Base-by-base conservation (phyloP, 1,140 invertebrate species). In the Drosophila micromelanica region DNA sequence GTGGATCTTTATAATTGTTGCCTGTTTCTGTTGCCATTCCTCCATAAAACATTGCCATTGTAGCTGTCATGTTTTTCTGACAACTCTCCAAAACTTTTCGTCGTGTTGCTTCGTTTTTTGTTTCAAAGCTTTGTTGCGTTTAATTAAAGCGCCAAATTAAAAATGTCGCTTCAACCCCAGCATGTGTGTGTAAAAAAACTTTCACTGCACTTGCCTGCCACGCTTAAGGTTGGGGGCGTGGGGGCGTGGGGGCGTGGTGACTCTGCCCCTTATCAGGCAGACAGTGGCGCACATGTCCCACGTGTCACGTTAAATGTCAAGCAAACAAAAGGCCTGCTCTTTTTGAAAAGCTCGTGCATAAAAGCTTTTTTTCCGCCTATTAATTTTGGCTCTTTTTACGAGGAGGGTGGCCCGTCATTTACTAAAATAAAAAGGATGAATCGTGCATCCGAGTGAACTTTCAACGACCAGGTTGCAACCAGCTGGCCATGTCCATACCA, bases 231-330 rank as follows among this genome's bases (percentile, higher is more conserved):
- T 11, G 20, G 11, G 17, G 27, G 30, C 20, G 20, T 12, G 12
- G 8, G 43, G 13, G 42, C 15, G 13, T 15, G 42, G 2, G 8
- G 17, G 8, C 32, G 6, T 7, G 6, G 6, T 0, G 1, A 6
- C 46, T 51, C n/a, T 38, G 8, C n/a, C 27, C 13, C 67, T 70
- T 55, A 70, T 70, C 52, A 17, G 9, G 17, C 60, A 65, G 62
- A 69, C 63, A 70, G 63, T 62, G 59, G 64, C 56, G 55, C 77
- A 74, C 81, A 86, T 80, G 78, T 86, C 69, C 78, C 80, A 76
- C 59, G 74, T 87, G 82, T 81, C 81, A 85, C 74, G 81, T 85
- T 85, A 85, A 85, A 86, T 69, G 81, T 86, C 81, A 86, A 37
- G 78, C 78, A 86, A 81, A 85, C 81, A 85, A 85, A 81, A 81